A percentile compares a stretch with the other conserved stretches of the same genome.
Conservation (phyloP, 2,113 vertebrate species). For the Myiagra hebetior region DNA sequence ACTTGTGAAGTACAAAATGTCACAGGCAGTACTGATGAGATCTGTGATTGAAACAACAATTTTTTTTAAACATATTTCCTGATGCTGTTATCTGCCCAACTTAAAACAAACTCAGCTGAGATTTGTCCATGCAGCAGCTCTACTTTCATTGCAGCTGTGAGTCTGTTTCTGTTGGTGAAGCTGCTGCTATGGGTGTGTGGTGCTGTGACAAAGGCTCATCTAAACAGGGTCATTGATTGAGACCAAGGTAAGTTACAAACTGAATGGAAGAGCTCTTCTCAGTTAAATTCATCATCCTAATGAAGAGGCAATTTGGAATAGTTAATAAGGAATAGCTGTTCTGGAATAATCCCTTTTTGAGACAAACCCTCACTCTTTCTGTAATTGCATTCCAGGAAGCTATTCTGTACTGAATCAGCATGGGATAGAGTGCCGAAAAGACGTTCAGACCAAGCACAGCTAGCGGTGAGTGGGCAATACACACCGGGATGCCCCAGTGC, state of each 20-base stretch:
- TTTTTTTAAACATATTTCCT: neutral
- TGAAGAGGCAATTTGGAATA: neutral
- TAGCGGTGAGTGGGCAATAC: constrained; percentile 36
- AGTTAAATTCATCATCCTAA: neutral
- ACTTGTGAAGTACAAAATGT: neutral
- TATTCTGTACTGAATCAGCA: constrained; percentile 50
- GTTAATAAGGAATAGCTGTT: constrained; percentile 35
- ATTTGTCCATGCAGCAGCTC: neutral
- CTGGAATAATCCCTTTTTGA: constrained; percentile 24
- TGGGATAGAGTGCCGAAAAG: constrained; percentile 44
- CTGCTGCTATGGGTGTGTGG: neutral
- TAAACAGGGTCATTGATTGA: neutral
- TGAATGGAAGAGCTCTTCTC: neutral
- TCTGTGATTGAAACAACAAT: neutral
- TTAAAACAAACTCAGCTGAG: neutral
- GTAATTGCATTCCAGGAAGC: constrained; percentile 43
- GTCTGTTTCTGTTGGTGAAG: neutral
- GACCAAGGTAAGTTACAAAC: neutral
- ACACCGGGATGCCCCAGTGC: neutral
- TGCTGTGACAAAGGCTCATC: neutral
- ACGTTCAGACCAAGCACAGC: constrained; percentile 17
- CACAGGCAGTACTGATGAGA: neutral
- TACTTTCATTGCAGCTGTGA: neutral
- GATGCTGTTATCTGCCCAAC: neutral
- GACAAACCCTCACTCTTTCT: constrained; percentile 46